These are phyloP conservation scores for Antigone vipio DNA, from an alignment of 2,113 vertebrate genomes.

Conservation along the genomic window DNA sequence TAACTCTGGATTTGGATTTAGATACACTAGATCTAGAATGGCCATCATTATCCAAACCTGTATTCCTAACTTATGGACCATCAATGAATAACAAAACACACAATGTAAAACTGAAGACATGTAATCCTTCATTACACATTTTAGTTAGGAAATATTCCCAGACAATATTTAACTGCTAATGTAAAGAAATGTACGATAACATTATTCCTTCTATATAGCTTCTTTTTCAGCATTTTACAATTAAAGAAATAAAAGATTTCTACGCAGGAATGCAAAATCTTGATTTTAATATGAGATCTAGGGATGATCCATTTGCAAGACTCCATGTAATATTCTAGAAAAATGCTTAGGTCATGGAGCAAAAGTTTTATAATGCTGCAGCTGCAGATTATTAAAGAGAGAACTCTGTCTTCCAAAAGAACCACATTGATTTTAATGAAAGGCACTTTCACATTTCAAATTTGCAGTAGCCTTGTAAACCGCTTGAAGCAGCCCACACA, in stretches of 20 bases:
- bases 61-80: background rate
- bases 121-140: background rate
- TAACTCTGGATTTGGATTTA: background rate
- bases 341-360: conserved; percentile 33
- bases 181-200: background rate
- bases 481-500: conserved; percentile 36
- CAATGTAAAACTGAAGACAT: background rate
- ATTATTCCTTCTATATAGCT: background rate
- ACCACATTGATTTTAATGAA: conserved; percentile 31
- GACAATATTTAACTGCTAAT: background rate
- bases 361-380: conserved; percentile 46
- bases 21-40: background rate
- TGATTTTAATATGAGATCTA: background rate
- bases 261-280: background rate
- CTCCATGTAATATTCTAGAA: background rate
- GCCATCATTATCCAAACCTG: background rate
- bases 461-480: conserved; percentile 36
- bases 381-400: conserved; percentile 41
- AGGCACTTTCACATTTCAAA: conserved; percentile 55
- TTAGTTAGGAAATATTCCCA: background rate
- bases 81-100: background rate
- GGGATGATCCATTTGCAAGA: background rate
- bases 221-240: background rate
- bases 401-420: conserved; percentile 54
- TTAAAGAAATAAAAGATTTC: background rate